Percentiles rank a stretch among this genome's conserved stretches.
phyloP scores from a whole-genome alignment of 1,140 invertebrate genomes.

The Laupala kohalensis region DNA sequence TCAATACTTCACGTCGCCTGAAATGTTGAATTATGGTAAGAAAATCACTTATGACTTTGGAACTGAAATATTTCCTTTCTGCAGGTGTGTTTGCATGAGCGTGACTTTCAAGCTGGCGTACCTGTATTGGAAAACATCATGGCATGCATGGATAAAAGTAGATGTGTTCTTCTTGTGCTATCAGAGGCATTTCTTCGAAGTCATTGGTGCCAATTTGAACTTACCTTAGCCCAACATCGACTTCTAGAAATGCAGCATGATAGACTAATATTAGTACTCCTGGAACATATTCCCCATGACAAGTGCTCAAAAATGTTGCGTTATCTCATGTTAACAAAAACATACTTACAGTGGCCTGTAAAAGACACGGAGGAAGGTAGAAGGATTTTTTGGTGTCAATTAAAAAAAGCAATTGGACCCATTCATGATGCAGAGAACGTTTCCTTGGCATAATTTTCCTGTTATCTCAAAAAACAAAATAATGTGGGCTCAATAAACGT shows the following conservation, averaged over 20 bases:
- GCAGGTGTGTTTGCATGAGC: conserved; percentile 43
- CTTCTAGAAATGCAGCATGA: conserved; percentile 39
- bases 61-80: background rate
- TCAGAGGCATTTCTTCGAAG: conserved; percentile 41
- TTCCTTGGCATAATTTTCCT: background rate
- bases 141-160: conserved; percentile 44
- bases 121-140: conserved; percentile 50
- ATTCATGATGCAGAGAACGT: background rate
- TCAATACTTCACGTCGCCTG: no score
- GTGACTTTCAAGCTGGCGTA: conserved; percentile 47
- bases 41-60: no score
- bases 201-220: conserved; percentile 52
- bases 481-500: no score
- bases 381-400: conserved; percentile 21
- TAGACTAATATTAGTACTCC: conserved; percentile 40
- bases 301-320: conserved; percentile 42
- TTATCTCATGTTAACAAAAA: conserved; percentile 47
- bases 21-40: no score
- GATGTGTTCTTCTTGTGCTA: conserved; percentile 41
- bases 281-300: conserved; percentile 43
- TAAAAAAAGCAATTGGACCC: conserved; percentile 12
- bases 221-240: conserved; percentile 48
- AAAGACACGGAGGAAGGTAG: conserved; percentile 17
- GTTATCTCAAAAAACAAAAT: no score
- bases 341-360: conserved; percentile 46